phyloP scores from a whole-genome alignment of 2,113 vertebrate species.

The Apeltes quadracus region DNA sequence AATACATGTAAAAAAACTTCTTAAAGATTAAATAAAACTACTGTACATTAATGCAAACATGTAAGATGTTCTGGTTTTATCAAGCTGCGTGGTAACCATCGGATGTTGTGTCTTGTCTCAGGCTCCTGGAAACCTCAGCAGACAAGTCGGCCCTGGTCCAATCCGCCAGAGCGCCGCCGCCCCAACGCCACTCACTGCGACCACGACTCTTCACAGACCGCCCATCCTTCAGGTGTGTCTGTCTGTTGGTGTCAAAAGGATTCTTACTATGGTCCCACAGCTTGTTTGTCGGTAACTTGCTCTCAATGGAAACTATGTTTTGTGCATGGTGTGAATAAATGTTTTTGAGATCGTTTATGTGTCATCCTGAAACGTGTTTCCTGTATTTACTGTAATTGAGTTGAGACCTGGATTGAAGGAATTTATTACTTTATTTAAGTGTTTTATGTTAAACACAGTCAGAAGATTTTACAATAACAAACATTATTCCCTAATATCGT shows the following conservation, averaged over 20 bases:
- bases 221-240: conserved; percentile 85
- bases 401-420: not conserved
- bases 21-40: too few species aligned
- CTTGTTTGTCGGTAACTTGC: not conserved
- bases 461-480: not conserved
- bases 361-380: conserved; percentile 5
- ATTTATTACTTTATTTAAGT: not conserved
- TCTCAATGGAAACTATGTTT: too few species aligned
- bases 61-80: not conserved
- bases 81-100: not conserved
- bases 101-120: conserved; percentile 51
- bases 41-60: too few species aligned
- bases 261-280: not conserved
- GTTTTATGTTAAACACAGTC: not conserved
- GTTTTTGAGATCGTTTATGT: not conserved
- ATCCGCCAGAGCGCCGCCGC: conserved; percentile 90
- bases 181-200: conserved; percentile 84
- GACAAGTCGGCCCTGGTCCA: conserved; percentile 88
- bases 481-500: not conserved
- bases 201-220: conserved; percentile 90
- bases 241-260: not conserved
- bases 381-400: not conserved
- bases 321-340: not conserved
- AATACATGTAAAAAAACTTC: too few species aligned
- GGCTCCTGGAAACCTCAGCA: conserved; percentile 88